Conservation (phyloP, 2,797 vertebrate genomes). For the Girardinus metallicus region DNA sequence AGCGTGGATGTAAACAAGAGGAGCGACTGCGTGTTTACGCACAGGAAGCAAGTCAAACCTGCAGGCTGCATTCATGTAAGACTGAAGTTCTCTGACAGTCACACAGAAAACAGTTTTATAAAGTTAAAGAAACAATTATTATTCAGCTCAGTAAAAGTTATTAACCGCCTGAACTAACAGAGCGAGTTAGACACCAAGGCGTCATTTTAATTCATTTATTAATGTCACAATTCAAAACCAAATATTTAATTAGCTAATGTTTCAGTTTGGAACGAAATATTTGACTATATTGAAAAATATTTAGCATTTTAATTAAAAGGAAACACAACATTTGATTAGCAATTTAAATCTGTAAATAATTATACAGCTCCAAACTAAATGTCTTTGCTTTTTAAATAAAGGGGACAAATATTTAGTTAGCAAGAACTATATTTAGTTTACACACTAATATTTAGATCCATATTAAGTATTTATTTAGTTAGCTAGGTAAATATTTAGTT, state of each 20-base stretch:
- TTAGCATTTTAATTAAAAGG: too few species aligned
- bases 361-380: too few species aligned
- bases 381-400: neutral
- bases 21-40: constrained; percentile 41
- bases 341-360: neutral
- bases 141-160: too few species aligned
- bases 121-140: neutral
- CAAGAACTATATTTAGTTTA: too few species aligned
- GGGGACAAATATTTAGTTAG: too few species aligned
- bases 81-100: too few species aligned
- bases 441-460: neutral
- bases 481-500: neutral
- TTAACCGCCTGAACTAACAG: too few species aligned
- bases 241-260: neutral
- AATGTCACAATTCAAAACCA: neutral
- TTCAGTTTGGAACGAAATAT: too few species aligned
- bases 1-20: constrained; percentile 56
- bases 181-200: too few species aligned
- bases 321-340: neutral
- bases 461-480: neutral
- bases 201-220: too few species aligned
- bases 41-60: constrained; percentile 27
- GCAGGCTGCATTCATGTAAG: constrained; percentile 56
- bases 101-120: neutral
- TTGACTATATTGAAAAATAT: too few species aligned